Evolutionary conservation across 2,888 invertebrate species (phyloP).

Genomic region (Agelastica alni): DNA sequence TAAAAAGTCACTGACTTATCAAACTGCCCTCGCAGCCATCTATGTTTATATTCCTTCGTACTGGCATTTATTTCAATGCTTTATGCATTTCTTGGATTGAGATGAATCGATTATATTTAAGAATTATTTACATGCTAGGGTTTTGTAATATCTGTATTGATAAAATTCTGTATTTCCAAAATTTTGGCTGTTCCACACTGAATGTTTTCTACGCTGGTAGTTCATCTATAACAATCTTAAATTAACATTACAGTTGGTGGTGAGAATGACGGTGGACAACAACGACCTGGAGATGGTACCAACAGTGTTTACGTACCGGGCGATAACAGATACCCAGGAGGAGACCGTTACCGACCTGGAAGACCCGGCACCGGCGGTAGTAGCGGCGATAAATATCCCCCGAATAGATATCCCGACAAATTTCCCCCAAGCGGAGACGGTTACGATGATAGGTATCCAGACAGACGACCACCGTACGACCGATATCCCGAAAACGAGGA

Average conservation of each 20-base stretch:
- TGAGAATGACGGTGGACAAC: slow-evolving; percentile 44
- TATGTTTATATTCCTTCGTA: no score
- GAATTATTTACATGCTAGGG: no score
- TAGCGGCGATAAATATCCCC: slow-evolving; percentile 38
- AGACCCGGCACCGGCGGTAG: slow-evolving; percentile 38
- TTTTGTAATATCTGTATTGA: no score
- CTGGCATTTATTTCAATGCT: no score
- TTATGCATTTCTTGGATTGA: no score
- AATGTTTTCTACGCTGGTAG: no score
- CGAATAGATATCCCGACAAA: slow-evolving; percentile 41
- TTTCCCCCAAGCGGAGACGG: slow-evolving; percentile 50
- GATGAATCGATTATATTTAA: no score
- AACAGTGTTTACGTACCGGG: slow-evolving; percentile 30
- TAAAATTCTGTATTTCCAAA: no score
- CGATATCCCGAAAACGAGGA: slow-evolving; percentile 41
- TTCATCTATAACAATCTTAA: not conserved
- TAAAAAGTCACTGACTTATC: no score
- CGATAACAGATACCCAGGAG: slow-evolving; percentile 32
- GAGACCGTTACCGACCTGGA: slow-evolving; percentile 34
- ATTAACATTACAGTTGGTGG: slow-evolving; percentile 42
- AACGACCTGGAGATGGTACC: slow-evolving; percentile 34
- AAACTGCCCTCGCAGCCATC: no score
- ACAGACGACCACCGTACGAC: slow-evolving; percentile 35
- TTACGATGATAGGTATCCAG: slow-evolving; percentile 39
- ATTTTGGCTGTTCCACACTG: no score